Conservation (phyloP, 1,140 invertebrate species). For the Bombus breviceps region DNA sequence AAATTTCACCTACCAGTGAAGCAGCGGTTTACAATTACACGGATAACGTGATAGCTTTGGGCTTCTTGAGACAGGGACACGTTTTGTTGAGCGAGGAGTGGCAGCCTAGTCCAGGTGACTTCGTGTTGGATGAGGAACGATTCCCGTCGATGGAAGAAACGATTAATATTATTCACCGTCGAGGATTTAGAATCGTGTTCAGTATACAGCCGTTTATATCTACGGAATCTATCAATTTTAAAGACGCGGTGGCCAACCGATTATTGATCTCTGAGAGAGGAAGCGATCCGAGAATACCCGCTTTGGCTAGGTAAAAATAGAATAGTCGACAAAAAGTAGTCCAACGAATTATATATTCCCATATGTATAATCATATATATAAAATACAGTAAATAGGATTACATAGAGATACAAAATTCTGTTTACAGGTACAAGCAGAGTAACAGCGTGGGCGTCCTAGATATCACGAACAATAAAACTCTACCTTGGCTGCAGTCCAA, state of each 20-base stretch:
- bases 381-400: background rate
- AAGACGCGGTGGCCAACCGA: constrained; percentile 88
- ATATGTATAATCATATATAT: too few relatives aligned
- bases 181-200: constrained; percentile 93
- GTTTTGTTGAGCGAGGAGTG: constrained; percentile 93
- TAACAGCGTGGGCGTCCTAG: constrained; percentile 90
- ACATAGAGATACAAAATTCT: background rate
- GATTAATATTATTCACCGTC: constrained; percentile 90
- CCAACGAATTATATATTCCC: too few relatives aligned
- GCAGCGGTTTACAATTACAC: constrained; percentile 90
- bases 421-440: constrained; percentile 86
- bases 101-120: constrained; percentile 92
- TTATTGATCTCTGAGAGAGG: constrained; percentile 88
- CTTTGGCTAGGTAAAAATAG: constrained; percentile 84
- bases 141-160: constrained; percentile 91
- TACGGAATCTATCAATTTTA: constrained; percentile 91
- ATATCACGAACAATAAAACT: constrained; percentile 91
- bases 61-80: constrained; percentile 90
- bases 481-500: constrained; percentile 91
- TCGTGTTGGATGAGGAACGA: constrained; percentile 87
- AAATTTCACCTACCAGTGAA: constrained; percentile 89
- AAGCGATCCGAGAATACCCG: constrained; percentile 89
- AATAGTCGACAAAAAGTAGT: too few relatives aligned
- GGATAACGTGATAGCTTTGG: constrained; percentile 89
- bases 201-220: constrained; percentile 94